Evolutionary conservation across 2,797 vertebrate genomes (phyloP).

Genomic region (Tamandua tetradactyla): DNA sequence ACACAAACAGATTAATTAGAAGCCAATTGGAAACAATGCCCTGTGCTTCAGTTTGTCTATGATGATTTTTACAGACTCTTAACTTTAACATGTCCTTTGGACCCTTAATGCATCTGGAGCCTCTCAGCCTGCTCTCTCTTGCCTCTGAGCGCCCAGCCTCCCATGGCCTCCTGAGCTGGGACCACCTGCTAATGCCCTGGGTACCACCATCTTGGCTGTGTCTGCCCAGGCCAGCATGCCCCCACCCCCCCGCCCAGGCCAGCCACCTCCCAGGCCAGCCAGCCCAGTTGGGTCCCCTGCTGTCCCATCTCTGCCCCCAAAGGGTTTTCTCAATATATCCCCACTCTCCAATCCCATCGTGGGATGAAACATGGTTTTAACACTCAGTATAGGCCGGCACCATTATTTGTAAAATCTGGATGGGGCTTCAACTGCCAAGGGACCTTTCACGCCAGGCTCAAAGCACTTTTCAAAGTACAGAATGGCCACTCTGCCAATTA

Average conservation of each 20-base stretch:
- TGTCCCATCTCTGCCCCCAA: neutral
- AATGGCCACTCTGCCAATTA: neutral
- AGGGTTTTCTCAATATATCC: neutral
- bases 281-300: neutral
- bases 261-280: neutral
- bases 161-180: neutral
- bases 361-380: neutral
- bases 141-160: too few species aligned
- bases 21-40: neutral
- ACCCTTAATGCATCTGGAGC: neutral
- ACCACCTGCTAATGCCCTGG: rapidly evolving
- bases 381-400: neutral
- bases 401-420: neutral
- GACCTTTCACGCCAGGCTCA: neutral
- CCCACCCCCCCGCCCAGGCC: neutral
- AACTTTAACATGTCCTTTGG: neutral
- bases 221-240: neutral
- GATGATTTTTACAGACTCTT: neutral
- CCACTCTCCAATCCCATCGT: neutral
- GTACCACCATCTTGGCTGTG: neutral
- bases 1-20: neutral
- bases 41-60: neutral
- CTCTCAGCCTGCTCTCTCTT: neutral
- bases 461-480: slow-evolving; percentile 21
- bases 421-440: neutral